Evolutionary conservation across 2,113 vertebrate genomes (phyloP).

Genomic region (Thalassarche chlororhynchos): DNA sequence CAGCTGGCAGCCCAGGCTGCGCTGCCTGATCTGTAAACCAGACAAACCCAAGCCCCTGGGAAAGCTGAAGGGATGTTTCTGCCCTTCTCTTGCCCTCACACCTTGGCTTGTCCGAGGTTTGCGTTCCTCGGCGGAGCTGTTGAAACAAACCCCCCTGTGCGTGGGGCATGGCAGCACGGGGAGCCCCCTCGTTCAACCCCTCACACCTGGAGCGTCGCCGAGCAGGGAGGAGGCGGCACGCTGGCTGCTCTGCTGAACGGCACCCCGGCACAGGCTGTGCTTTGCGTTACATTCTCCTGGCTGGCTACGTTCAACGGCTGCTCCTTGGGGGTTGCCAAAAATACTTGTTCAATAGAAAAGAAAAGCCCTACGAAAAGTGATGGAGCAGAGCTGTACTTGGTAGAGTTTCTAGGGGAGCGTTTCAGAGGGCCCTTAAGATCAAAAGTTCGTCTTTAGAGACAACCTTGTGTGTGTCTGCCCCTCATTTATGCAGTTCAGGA

Average conservation of each 20-base stretch:
- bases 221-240: not conserved
- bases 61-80: not conserved
- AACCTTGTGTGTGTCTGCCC: not conserved
- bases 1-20: not conserved
- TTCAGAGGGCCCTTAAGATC: not conserved
- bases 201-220: fast-evolving
- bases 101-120: not conserved
- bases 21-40: not conserved
- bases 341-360: not conserved
- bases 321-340: not conserved
- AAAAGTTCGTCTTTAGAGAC: not conserved
- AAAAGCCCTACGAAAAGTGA: not conserved
- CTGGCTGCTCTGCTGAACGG: not conserved
- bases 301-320: not conserved
- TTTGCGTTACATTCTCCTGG: not conserved
- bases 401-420: not conserved
- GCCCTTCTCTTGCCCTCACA: not conserved
- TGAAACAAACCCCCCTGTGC: not conserved
- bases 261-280: not conserved
- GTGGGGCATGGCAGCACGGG: fast-evolving
- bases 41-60: not conserved
- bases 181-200: not conserved
- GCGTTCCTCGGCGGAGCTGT: not conserved
- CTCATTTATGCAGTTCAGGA: not conserved
- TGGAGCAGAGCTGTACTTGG: not conserved